Evolutionary conservation across 92 coral and sea anemone species (phyloP).

Genomic region (Zoanthus sansibaricus): DNA sequence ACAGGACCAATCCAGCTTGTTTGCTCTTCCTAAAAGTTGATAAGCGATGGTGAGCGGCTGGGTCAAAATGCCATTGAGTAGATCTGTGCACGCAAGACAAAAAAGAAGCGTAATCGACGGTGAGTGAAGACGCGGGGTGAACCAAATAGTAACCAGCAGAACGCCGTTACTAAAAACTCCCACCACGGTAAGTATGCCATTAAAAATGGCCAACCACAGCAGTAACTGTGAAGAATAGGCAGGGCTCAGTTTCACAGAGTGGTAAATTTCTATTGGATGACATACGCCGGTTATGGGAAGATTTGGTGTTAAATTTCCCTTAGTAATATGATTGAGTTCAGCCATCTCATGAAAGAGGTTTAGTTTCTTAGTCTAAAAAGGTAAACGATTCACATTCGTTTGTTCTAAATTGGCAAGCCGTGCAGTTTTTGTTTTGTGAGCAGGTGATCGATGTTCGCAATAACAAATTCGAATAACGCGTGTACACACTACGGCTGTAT

Average conservation of each 20-base stretch:
- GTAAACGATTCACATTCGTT: too few species aligned
- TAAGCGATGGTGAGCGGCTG: conserved; percentile 41
- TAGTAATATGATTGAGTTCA: not conserved
- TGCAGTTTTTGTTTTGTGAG: too few species aligned
- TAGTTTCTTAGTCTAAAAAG: too few species aligned
- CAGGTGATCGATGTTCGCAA: too few species aligned
- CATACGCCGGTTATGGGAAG: not conserved
- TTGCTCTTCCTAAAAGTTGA: conserved; percentile 22
- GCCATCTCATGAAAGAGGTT: too few species aligned
- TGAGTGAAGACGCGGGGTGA: conserved; percentile 21
- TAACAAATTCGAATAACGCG: too few species aligned
- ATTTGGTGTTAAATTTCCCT: not conserved
- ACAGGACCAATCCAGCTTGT: conserved; percentile 37
- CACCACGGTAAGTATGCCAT: conserved; percentile 30
- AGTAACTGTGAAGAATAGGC: conserved; percentile 2
- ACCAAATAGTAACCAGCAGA: conserved; percentile 47
- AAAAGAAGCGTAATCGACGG: conserved; percentile 51
- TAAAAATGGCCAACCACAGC: conserved; percentile 18
- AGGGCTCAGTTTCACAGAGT: not conserved
- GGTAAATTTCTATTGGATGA: not conserved
- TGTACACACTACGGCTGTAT: too few species aligned
- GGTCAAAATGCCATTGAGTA: conserved; percentile 49
- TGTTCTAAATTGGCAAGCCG: too few species aligned
- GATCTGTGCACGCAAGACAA: conserved; percentile 58
- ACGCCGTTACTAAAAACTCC: conserved; percentile 44